These are phyloP conservation scores for Anguilla anguilla DNA, from an alignment of 2,797 vertebrate species.

Conservation along the genomic window DNA sequence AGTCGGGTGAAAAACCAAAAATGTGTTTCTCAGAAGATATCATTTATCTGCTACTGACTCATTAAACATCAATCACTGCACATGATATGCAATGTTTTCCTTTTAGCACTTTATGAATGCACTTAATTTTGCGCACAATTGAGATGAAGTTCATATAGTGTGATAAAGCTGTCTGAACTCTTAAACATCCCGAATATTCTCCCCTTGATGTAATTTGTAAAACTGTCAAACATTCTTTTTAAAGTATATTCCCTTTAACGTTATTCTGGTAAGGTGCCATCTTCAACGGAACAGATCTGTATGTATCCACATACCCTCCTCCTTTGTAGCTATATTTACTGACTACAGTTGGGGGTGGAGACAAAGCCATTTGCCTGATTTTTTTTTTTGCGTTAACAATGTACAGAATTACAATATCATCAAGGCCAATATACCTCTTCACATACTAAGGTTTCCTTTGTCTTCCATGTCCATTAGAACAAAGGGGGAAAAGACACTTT, in stretches of 20 bases:
- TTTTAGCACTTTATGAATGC: neutral
- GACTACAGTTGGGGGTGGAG: neutral
- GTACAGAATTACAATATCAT: neutral
- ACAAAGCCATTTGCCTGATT: constrained; percentile 4
- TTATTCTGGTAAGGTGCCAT: neutral
- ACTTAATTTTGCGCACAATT: neutral
- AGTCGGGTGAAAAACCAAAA: neutral
- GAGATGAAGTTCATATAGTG: neutral
- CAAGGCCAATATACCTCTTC: neutral
- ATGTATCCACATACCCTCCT: neutral
- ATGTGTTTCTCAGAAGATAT: neutral
- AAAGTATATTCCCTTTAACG: neutral
- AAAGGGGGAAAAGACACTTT: neutral
- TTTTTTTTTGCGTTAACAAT: neutral
- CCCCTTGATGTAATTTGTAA: neutral
- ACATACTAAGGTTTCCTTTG: constrained; percentile 5
- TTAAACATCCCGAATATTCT: neutral
- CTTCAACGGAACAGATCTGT: neutral
- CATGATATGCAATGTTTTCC: neutral
- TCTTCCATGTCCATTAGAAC: neutral
- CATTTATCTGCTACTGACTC: neutral
- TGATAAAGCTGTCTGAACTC: neutral
- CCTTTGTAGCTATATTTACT: neutral
- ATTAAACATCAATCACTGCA: neutral
- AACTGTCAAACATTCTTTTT: neutral